Evolutionary conservation across 2,113 vertebrate species (phyloP).

Genomic region (Perognathus longimembris): DNA sequence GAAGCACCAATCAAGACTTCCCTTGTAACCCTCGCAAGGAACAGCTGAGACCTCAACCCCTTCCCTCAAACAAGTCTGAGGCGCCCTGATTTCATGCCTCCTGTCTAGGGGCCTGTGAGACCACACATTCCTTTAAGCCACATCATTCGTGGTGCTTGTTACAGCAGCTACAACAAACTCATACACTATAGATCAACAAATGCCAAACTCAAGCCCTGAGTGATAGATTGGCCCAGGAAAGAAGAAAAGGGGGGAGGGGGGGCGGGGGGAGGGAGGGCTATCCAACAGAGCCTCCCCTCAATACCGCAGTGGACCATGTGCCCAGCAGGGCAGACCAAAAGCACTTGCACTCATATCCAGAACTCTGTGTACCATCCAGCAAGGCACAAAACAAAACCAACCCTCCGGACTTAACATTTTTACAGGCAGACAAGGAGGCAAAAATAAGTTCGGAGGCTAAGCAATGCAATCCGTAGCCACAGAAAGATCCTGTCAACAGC

Average conservation of each 20-base stretch:
- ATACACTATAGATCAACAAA: background rate
- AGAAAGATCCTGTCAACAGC: conserved; percentile 24
- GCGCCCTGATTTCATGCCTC: background rate
- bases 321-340: background rate
- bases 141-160: accelerated
- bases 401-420: background rate
- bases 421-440: conserved; percentile 35
- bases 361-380: conserved; percentile 59
- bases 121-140: background rate
- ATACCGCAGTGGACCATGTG: accelerated
- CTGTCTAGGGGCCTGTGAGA: background rate
- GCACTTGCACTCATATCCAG: conserved; percentile 23
- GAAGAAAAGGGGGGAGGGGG: too few species aligned
- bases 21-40: background rate
- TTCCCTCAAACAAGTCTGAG: background rate
- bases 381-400: conserved; percentile 55
- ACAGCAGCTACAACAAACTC: background rate
- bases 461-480: background rate
- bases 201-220: background rate
- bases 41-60: too few species aligned
- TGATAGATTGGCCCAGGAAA: background rate
- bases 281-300: background rate
- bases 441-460: conserved; percentile 25
- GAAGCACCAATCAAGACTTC: background rate
- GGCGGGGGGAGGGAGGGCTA: too few species aligned